Base-by-base conservation (phyloP, 2,888 invertebrate species). In the Andrena bucephala region DNA sequence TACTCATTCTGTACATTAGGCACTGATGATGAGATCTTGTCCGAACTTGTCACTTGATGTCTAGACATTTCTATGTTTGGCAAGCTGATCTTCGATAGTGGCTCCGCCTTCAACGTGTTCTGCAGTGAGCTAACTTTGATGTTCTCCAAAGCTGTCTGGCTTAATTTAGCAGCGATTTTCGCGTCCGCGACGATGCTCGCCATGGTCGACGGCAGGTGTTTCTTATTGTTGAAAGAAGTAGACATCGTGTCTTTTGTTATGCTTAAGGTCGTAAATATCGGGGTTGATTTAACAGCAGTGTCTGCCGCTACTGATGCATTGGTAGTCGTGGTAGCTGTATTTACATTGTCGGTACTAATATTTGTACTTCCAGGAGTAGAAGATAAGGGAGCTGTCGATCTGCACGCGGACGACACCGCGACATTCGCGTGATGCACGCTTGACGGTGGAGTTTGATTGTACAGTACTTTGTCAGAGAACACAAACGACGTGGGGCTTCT, bases 341-440 rank as follows among this genome's bases (percentile, higher is more conserved):
- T 75, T 5, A 63, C 59, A 57, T 65, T 75, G 20, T 68, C 72
- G 20, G 52, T 65, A n/a, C 16, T 60, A 10, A 60, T 69, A 60
- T 59, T 78, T 29, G 78, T 74, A 52, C 33, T 76, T 29, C 62
- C 50, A 54, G 63, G 52, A 33, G 60, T 74, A 24, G 60, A 70
- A 24, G 81, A 42, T 16, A 79, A 89, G 3, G 88, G 75, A 42
- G 87, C 76, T 1, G 83, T 75, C 1, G 92, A 77, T 57, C 85
- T 88, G 29, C 84, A 87, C 4, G 87, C 87, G n/a, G 91, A 91
- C 2, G 92, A 84, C 57, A 92, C 85, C 20, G 90, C 93, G 31
- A 93, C 90, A 57, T 93, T 93, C 2, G 92, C 88, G 75, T 92
- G 94, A 80, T 93, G 92, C 27, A 91, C 86, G 73, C 91, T 93